These are phyloP conservation scores for Elmis aenea DNA, from an alignment of 2,888 invertebrate genomes.

Conservation along the genomic window DNA sequence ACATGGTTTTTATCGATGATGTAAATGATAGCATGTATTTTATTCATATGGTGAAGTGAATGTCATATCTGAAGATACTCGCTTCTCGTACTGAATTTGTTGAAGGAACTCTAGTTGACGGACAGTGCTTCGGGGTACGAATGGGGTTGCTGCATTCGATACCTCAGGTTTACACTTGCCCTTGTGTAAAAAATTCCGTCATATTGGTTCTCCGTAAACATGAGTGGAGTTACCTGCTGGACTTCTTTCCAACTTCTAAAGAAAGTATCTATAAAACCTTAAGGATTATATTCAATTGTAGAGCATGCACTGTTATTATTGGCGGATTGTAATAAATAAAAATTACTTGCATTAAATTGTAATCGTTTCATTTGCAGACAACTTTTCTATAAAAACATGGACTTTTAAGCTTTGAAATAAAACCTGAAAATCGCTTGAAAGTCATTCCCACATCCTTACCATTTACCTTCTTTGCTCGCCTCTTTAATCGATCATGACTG, in stretches of 20 bases:
- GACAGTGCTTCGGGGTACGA: constrained; percentile 11
- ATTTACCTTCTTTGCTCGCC: too few relatives aligned
- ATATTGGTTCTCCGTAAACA: constrained; percentile 7
- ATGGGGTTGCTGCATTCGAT: constrained; percentile 10
- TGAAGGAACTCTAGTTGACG: constrained; percentile 3
- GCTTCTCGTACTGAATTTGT: constrained; percentile 8
- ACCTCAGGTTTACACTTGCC: constrained; percentile 12
- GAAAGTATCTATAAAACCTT: constrained; percentile 9
- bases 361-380: too few relatives aligned
- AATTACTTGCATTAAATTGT: too few relatives aligned
- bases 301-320: too few relatives aligned
- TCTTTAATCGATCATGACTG: too few relatives aligned
- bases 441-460: too few relatives aligned
- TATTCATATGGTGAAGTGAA: constrained; percentile 12
- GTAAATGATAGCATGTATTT: constrained; percentile 17
- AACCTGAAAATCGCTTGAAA: too few relatives aligned
- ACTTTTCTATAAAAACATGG: too few relatives aligned
- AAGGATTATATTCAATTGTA: too few relatives aligned
- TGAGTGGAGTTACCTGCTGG: constrained; percentile 15
- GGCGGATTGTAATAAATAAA: too few relatives aligned
- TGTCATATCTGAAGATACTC: constrained; percentile 9
- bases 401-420: too few relatives aligned
- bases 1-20: constrained; percentile 12
- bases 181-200: constrained; percentile 3
- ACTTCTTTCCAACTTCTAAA: constrained; percentile 14